Evolutionary conservation across 2,113 vertebrate genomes (phyloP).

Genomic region (Progne subis): DNA sequence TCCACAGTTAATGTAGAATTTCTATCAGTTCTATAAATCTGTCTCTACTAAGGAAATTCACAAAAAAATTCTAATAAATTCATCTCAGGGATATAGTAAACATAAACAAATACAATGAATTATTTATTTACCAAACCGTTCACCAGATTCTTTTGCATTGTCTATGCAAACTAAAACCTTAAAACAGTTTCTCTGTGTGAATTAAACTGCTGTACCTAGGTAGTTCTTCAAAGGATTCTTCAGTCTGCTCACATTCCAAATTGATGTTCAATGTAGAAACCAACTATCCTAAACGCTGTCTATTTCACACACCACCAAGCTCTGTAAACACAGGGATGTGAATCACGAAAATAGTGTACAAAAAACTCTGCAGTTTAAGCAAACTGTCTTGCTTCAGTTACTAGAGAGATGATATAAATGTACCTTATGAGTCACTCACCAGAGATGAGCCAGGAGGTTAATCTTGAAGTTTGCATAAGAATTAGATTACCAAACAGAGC

Average conservation of each 20-base stretch:
- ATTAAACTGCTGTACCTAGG: neutral
- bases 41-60: neutral
- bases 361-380: constrained; percentile 1
- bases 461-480: constrained; percentile 34
- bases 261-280: constrained; percentile 27
- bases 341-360: neutral
- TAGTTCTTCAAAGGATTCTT: constrained; percentile 15
- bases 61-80: neutral
- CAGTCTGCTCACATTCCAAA: constrained; percentile 29
- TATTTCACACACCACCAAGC: constrained; percentile 52
- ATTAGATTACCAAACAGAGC: constrained; percentile 35
- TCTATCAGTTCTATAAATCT: neutral
- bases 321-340: constrained; percentile 42
- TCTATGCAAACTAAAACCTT: constrained; percentile 11
- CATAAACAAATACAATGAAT: neutral
- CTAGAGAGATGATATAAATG: constrained; percentile 25
- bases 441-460: constrained; percentile 9
- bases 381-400: constrained; percentile 29
- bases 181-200: neutral
- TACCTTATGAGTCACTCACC: neutral
- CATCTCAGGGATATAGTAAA: neutral
- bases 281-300: constrained; percentile 38
- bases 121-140: neutral
- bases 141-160: neutral
- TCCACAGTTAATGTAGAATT: neutral